A percentile compares a stretch with the other conserved stretches of the same genome.
Evolutionary conservation across 1,140 invertebrate species (phyloP).

Genomic region (Homarus americanus): DNA sequence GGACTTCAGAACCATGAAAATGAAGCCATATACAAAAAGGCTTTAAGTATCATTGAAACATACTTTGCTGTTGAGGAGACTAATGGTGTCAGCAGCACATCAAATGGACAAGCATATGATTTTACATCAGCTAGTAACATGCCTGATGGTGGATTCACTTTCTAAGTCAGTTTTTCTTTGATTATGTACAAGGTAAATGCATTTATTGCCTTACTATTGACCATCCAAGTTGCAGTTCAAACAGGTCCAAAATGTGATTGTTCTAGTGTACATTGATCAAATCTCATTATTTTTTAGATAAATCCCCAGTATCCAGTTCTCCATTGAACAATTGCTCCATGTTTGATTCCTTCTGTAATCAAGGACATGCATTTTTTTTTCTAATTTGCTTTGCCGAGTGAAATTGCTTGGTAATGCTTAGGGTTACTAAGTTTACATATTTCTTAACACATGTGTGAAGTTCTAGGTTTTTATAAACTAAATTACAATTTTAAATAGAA

Average conservation of each 20-base stretch:
- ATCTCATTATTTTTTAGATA: background rate
- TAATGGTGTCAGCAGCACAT: conserved; percentile 47
- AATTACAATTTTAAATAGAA: background rate
- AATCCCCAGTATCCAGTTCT: too few species aligned
- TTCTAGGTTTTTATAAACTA: background rate
- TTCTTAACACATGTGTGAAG: background rate
- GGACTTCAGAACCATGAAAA: conserved; percentile 86
- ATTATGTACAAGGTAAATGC: background rate
- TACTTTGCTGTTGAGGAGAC: conserved; percentile 83
- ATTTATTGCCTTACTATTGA: background rate
- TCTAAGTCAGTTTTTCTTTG: conserved; percentile 30
- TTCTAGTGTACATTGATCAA: background rate
- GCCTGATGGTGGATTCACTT: conserved; percentile 75
- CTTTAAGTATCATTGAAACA: conserved; percentile 88
- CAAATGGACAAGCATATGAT: conserved; percentile 72
- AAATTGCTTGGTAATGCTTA: background rate
- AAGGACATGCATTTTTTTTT: too few species aligned
- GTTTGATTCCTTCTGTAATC: too few species aligned
- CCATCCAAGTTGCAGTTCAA: background rate
- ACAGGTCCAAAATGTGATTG: background rate
- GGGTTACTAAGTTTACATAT: background rate
- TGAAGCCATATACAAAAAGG: conserved; percentile 90
- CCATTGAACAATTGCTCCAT: too few species aligned
- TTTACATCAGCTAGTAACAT: conserved; percentile 71
- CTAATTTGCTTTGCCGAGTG: background rate